These are phyloP conservation scores for Lacanobia oleracea DNA, from an alignment of 2,888 invertebrate genomes.

Conservation along the genomic window DNA sequence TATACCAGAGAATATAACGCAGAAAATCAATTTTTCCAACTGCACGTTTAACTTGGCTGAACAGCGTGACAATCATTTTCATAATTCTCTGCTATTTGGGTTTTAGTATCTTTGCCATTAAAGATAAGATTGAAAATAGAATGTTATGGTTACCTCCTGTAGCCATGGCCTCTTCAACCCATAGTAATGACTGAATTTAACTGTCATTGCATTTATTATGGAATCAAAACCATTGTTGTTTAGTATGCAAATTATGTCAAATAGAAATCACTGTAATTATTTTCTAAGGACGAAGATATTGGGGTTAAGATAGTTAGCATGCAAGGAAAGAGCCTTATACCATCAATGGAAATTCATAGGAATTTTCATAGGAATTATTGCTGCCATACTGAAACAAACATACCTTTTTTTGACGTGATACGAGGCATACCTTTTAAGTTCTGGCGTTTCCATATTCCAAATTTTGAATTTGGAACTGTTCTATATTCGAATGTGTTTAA, in stretches of 20 bases:
- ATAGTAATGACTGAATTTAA: slow-evolving; percentile 53
- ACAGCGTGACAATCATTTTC: slow-evolving; percentile 42
- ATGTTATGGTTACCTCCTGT: background rate
- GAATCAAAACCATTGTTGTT: slow-evolving; percentile 42
- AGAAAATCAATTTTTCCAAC: slow-evolving; percentile 6
- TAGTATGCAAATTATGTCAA: slow-evolving; percentile 51
- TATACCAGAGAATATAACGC: background rate
- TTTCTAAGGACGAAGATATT: slow-evolving; percentile 27
- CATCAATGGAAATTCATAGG: too few species aligned
- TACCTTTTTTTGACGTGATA: too few species aligned
- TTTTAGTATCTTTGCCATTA: slow-evolving; percentile 30
- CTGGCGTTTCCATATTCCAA: too few species aligned
- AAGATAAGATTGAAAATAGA: slow-evolving; percentile 32
- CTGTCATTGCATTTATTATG: slow-evolving; percentile 50
- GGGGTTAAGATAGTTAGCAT: slow-evolving; percentile 18
- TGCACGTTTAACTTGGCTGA: slow-evolving; percentile 27
- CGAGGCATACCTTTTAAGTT: too few species aligned
- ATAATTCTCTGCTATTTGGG: slow-evolving; percentile 27
- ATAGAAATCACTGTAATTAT: slow-evolving; percentile 19
- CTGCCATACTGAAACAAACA: too few species aligned
- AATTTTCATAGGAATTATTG: too few species aligned
- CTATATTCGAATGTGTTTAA: too few species aligned
- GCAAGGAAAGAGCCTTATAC: slow-evolving; percentile 4
- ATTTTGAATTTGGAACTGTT: too few species aligned
- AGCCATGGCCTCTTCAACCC: slow-evolving; percentile 35